A percentile compares a stretch with the other conserved stretches of the same genome.
These are phyloP conservation scores for Macrotus californicus DNA, from an alignment of 2,113 vertebrate genomes.

Conservation along the genomic window DNA sequence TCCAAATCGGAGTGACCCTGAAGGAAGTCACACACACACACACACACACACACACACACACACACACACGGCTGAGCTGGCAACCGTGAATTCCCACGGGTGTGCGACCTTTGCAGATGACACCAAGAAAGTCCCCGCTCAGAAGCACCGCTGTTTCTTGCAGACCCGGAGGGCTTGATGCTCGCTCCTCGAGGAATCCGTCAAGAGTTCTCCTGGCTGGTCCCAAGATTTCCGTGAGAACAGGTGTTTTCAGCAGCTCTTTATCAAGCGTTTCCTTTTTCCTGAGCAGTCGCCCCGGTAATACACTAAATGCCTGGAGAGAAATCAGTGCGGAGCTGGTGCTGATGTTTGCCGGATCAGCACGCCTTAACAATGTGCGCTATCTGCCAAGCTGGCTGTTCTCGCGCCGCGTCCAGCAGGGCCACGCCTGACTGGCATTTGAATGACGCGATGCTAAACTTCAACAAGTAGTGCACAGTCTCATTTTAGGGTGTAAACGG, in stretches of 20 bases:
- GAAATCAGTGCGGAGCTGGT: not conserved
- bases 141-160: not conserved
- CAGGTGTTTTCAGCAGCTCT: not conserved
- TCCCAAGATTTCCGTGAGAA: not conserved
- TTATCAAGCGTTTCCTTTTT: not conserved
- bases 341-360: not conserved
- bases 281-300: not conserved
- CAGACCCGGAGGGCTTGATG: too few species aligned
- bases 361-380: not conserved
- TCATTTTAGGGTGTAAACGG: not conserved
- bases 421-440: not conserved
- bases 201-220: rapidly evolving
- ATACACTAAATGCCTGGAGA: not conserved
- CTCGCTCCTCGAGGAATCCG: not conserved
- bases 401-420: not conserved
- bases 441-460: not conserved
- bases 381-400: not conserved
- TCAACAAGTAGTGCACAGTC: not conserved
- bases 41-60: too few species aligned
- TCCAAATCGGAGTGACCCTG: not conserved
- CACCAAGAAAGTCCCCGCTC: not conserved
- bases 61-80: too few species aligned
- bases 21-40: not conserved
- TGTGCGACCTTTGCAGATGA: not conserved
- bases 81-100: too few species aligned